Evolutionary conservation across 2,888 invertebrate genomes (phyloP), one percentile per base, ranked within the genome.

Genomic region (Pyrochroa serraticornis): DNA sequence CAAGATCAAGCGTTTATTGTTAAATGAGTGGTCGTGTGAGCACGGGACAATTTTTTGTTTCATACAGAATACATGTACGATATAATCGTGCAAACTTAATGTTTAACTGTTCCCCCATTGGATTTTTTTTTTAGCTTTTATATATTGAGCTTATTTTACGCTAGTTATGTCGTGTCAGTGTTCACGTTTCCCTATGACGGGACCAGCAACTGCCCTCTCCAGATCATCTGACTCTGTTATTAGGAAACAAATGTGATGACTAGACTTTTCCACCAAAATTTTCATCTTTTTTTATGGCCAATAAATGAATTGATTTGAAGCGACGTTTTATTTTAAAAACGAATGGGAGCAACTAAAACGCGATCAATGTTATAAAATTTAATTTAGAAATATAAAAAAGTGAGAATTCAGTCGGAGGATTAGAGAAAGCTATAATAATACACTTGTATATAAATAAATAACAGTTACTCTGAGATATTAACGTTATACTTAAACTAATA

Each of bases 351-450:
- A 22, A 5, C 5, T 3, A 32, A 14, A 32, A 9, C 3, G 1
- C 43, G 8, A 7, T 6, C 6, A 10, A 6, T 31, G 32, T 39
- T n/a, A 46, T 43, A 45, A 41, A 44, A 10, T 46, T 57, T 52
- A 45, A 52, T 58, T 44, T 58, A 52, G 41, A 58, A 53, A 58
- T 58, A 32, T 58, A 57, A 51, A 58, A 58, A 53, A 58, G 45
- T 50, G 45, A 42, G 38, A 47, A 52, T 48, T 53, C 30, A 58
- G 52, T 53, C 39, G 43, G 42, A 52, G 51, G 42, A 42, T 55
- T 48, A 58, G 43, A 46, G 32, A 44, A 33, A 38, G 44, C 48
- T 39, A 31, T 34, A 44, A 37, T 48, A 49, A 44, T 32, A 35
- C 37, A 44, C 35, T 50, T 41, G 32, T 50, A 34, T 37, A 58